These are phyloP conservation scores for Drosophila ambigua DNA, from an alignment of 1,140 invertebrate genomes.

Conservation along the genomic window DNA sequence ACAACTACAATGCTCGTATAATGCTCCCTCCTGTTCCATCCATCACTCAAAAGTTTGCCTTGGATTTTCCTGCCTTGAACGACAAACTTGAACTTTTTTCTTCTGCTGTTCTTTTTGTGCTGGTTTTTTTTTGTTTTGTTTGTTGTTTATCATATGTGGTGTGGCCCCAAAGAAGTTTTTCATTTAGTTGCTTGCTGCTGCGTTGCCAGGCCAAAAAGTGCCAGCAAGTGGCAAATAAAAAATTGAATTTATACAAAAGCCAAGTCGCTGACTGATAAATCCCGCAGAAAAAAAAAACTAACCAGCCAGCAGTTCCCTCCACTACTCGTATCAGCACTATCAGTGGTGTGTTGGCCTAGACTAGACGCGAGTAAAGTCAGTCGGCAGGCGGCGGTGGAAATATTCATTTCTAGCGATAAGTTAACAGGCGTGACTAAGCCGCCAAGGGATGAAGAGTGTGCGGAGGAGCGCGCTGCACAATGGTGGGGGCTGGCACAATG, in stretches of 20 bases:
- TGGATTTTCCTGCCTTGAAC: conserved; percentile 9
- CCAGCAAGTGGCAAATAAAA: conserved; percentile 32
- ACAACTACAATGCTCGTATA: too few species aligned
- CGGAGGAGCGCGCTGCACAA: too few species aligned
- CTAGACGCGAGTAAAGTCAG: conserved; percentile 22
- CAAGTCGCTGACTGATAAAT: conserved; percentile 53
- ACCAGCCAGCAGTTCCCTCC: not conserved
- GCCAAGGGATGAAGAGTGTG: conserved; percentile 6
- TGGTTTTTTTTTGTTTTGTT: conserved; percentile 3
- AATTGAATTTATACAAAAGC: conserved; percentile 46
- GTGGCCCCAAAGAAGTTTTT: conserved; percentile 28
- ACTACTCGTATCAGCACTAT: conserved; percentile 31
- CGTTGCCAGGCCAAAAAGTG: conserved; percentile 30
- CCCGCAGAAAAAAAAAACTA: conserved; percentile 13
- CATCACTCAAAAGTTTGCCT: conserved; percentile 30
- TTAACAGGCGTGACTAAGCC: conserved; percentile 65
- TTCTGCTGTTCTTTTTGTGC: not conserved
- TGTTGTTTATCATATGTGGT: conserved; percentile 27
- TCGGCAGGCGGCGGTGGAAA: conserved; percentile 19
- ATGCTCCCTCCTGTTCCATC: conserved; percentile 9
- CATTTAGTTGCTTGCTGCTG: conserved; percentile 33
- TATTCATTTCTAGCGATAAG: conserved; percentile 66
- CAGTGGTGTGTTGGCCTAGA: conserved; percentile 5
- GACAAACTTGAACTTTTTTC: conserved; percentile 45
- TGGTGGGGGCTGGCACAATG: not conserved